Conservation (phyloP, 2,797 vertebrate species). For the Sebastes elongatus region DNA sequence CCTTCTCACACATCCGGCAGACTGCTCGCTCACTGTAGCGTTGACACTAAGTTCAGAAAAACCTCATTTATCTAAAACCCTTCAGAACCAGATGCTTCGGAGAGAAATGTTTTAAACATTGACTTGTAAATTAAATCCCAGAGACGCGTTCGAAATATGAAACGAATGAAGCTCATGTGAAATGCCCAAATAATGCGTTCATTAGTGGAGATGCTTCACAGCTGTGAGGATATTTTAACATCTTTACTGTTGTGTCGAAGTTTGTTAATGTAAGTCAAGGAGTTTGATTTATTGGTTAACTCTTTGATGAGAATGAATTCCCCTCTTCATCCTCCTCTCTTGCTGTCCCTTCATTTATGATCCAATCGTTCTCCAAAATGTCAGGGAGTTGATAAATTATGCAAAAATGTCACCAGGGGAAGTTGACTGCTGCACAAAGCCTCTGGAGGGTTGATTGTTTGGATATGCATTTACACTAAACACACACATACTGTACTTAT, state of each 20-base stretch:
- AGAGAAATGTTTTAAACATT: slow-evolving; percentile 36
- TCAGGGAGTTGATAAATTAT: slow-evolving; percentile 83
- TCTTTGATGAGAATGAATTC: not conserved
- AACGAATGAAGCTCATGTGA: not conserved
- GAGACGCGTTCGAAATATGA: not conserved
- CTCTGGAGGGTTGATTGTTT: not conserved
- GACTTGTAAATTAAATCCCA: slow-evolving; percentile 17
- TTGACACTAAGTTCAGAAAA: not conserved
- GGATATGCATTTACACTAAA: not conserved
- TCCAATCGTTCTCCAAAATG: slow-evolving; percentile 67
- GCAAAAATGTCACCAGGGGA: slow-evolving; percentile 75
- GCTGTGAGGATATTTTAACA: not conserved
- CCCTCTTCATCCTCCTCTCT: not conserved
- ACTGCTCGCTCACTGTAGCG: slow-evolving; percentile 18
- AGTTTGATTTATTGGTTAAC: not conserved
- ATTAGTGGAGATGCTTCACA: not conserved
- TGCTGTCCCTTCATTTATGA: slow-evolving; percentile 47
- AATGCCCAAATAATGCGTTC: not conserved
- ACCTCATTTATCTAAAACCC: slow-evolving; percentile 22
- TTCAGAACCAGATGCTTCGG: slow-evolving; percentile 8
- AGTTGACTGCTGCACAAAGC: slow-evolving; percentile 34
- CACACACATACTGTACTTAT: not conserved
- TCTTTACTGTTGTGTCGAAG: not conserved
- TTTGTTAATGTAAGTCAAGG: not conserved
- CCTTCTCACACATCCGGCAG: not conserved